Conservation (phyloP, 2,113 vertebrate species). For the Lasiurus borealis region DNA sequence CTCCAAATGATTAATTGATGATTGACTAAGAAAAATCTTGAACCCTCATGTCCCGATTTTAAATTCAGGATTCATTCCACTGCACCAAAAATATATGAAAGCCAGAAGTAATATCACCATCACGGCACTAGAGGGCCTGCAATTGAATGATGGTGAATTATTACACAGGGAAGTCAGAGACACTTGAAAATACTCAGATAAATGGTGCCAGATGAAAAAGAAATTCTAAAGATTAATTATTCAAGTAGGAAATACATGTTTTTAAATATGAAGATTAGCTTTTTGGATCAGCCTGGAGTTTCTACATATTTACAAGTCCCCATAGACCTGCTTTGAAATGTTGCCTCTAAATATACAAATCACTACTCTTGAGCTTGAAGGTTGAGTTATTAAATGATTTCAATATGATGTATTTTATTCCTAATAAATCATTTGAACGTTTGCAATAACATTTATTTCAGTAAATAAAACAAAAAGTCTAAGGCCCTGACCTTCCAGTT, state of each 20-base stretch:
- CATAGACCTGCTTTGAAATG: not conserved
- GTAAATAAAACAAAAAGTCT: conserved; percentile 15
- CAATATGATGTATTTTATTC: conserved; percentile 3
- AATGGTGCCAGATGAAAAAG: not conserved
- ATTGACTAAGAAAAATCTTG: not conserved
- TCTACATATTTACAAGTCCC: conserved; percentile 39
- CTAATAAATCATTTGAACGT: conserved; percentile 39
- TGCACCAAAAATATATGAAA: not conserved
- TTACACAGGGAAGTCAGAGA: not conserved
- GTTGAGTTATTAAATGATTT: conserved; percentile 59
- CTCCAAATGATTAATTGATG: not conserved
- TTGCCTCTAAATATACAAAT: conserved; percentile 49
- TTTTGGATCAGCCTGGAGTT: not conserved
- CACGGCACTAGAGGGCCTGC: not conserved
- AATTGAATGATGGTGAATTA: not conserved
- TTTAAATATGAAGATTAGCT: conserved; percentile 34
- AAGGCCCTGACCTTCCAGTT: not conserved
- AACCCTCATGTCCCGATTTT: not conserved
- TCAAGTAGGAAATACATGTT: not conserved
- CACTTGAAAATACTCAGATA: not conserved
- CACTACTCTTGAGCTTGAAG: conserved; percentile 38
- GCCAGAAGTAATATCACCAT: not conserved
- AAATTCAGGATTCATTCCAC: not conserved
- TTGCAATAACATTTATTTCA: conserved; percentile 20
- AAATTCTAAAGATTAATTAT: conserved; percentile 33